Conservation (phyloP, 1,140 invertebrate genomes). For the Macrobrachium nipponense region DNA sequence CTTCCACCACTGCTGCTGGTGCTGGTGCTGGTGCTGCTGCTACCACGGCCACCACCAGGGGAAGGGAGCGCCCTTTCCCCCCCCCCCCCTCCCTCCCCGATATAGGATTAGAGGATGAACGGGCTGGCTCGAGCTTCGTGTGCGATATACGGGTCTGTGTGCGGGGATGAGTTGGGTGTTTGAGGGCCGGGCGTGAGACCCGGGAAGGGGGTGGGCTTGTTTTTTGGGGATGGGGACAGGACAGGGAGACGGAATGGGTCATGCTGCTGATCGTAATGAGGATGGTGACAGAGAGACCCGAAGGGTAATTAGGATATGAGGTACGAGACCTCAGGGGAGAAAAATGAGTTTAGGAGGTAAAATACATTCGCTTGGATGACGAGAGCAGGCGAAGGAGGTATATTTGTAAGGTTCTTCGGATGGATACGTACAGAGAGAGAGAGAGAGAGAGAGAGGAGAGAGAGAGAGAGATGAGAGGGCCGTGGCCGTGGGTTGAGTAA, state of each 20-base stretch:
- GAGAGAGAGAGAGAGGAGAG: constrained; percentile 29
- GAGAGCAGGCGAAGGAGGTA: background rate
- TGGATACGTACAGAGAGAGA: background rate
- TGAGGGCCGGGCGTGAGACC: background rate
- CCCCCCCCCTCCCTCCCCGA: background rate
- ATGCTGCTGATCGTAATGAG: background rate
- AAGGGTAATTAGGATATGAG: background rate
- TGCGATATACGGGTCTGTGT: background rate
- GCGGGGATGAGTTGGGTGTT: background rate
- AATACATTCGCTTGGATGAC: background rate
- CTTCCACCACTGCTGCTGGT: no score
- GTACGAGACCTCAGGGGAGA: background rate
- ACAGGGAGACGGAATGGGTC: background rate
- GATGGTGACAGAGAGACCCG: background rate
- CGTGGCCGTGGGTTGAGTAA: background rate
- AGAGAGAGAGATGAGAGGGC: background rate
- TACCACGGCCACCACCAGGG: no score
- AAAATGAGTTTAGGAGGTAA: background rate
- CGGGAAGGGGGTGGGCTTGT: background rate
- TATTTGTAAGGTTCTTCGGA: background rate
- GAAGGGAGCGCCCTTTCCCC: no score
- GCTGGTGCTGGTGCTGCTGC: no score
- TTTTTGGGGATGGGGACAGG: background rate
- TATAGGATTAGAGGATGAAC: background rate
- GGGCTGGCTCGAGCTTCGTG: background rate